phyloP scores from a whole-genome alignment of 2,888 invertebrate species.

The Leptinotarsa juncta region DNA sequence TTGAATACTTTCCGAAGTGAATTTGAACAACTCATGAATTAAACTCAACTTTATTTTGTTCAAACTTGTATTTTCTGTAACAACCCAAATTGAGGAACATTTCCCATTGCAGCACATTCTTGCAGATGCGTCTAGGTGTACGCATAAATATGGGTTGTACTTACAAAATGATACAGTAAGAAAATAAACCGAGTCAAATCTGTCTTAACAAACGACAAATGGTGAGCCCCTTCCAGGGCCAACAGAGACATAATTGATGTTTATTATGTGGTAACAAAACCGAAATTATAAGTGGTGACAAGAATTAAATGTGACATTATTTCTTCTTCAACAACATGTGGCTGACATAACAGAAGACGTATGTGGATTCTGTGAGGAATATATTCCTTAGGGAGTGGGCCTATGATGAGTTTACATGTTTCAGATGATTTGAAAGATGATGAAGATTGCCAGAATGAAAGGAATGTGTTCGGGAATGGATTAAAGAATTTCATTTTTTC shows the following conservation, averaged over 20 bases:
- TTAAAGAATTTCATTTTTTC: too few species aligned
- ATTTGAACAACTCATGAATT: too few species aligned
- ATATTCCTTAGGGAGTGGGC: background rate
- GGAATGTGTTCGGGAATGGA: background rate
- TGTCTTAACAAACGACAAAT: conserved; percentile 22
- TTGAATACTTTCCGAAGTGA: too few species aligned
- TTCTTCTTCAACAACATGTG: conserved; percentile 31
- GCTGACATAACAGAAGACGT: conserved; percentile 25
- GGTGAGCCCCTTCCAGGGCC: conserved; percentile 33
- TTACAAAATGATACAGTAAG: conserved; percentile 12
- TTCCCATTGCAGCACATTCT: background rate
- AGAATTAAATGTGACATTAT: conserved; percentile 23
- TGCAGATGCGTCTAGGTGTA: background rate
- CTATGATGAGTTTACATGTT: background rate
- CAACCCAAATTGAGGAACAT: too few species aligned
- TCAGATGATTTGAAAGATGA: background rate
- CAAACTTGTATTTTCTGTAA: too few species aligned
- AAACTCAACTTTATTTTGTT: too few species aligned
- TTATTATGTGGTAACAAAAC: conserved; percentile 38
- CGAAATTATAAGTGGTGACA: conserved; percentile 35
- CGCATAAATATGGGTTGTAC: background rate
- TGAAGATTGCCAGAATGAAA: background rate
- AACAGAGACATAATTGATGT: conserved; percentile 34
- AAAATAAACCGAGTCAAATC: conserved; percentile 8
- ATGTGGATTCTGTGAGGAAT: background rate